Base-by-base conservation (phyloP, 1,140 invertebrate species). In the Drosophila lini region DNA sequence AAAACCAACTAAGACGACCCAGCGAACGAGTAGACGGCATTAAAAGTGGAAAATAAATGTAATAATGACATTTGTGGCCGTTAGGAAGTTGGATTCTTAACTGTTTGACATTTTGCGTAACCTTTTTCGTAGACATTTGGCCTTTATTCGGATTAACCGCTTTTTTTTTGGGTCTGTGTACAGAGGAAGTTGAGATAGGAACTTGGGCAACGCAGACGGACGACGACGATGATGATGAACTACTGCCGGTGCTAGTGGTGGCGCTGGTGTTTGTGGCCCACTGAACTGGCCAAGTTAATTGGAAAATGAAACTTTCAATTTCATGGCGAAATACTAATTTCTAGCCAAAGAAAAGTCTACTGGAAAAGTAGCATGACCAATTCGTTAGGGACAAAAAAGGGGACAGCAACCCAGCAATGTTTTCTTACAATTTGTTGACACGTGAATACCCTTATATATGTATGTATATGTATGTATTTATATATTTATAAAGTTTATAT, bases 51-150 rank as follows among this genome's bases (percentile, higher is more conserved):
- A 78, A 89, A 84, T 89, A 89, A 90, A 80, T 89, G 84, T 89
- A 90, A 89, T 90, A 89, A 89, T 84, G 84, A 81, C 84, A 84
- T 86, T 91, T 91, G 75, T 77, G 75, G 81, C 90, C 90, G 90
- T 91, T 91, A 91, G 74, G 48, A 77, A 55, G 62, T 77, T 42
- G 73, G 85, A 81, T 86, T 91, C 85, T 91, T 91, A 91, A 91
- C 90, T 91, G 89, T 91, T 85, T 91, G 90, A 91, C 90, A 91
- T 91, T 91, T 91, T 90, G 90, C 82, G 86, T 91, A 91, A 91
- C 84, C 90, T 91, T 91, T 83, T 91, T 90, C 81, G 69, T 71
- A 84, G 84, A 84, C 84, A 78, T 84, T 89, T 90, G 78, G 81
- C 80, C 84, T 89, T 88, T 89, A 78, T 85, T 70, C 64, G 73